Percentiles rank a stretch among this genome's conserved stretches.
Evolutionary conservation across 2,888 invertebrate species (phyloP).

Genomic region (Hirtodrosophila confusa): DNA sequence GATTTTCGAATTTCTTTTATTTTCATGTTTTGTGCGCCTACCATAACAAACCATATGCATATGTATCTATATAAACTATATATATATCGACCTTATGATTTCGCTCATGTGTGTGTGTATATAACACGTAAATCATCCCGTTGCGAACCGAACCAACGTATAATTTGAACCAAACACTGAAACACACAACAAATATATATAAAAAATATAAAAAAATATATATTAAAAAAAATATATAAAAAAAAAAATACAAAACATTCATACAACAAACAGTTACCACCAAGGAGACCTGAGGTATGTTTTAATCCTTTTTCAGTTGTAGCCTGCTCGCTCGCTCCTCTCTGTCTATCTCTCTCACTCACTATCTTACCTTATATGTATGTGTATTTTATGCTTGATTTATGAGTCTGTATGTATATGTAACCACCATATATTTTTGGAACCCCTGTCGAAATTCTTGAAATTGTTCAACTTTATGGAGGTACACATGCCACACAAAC

Average conservation of each 20-base stretch:
- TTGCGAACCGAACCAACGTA: constrained; percentile 62
- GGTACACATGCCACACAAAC: constrained; percentile 50
- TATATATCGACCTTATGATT: constrained; percentile 58
- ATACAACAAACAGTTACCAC: constrained; percentile 89
- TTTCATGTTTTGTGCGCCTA: constrained; percentile 74
- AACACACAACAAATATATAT: constrained; percentile 34
- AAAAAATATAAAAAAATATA: constrained; percentile 17
- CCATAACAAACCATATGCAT: constrained; percentile 41
- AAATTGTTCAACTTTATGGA: constrained; percentile 47
- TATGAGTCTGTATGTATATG: constrained; percentile 45
- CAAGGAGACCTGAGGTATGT: constrained; percentile 96
- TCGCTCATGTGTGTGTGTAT: constrained; percentile 52
- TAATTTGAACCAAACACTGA: constrained; percentile 52
- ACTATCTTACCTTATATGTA: constrained; percentile 22
- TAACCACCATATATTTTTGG: constrained; percentile 36
- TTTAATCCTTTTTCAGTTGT: constrained; percentile 59
- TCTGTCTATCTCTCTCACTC: constrained; percentile 1
- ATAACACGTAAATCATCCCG: constrained; percentile 51
- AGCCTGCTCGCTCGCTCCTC: constrained; percentile 65
- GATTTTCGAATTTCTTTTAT: constrained; percentile 61
- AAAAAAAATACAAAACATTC: constrained; percentile 44
- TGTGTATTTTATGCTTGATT: constrained; percentile 60
- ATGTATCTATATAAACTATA: constrained; percentile 37
- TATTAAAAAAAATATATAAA: constrained; percentile 24
- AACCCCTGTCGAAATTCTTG: constrained; percentile 57